Conservation (phyloP, 1,140 invertebrate genomes). For the Drosophila ohnishii region DNA sequence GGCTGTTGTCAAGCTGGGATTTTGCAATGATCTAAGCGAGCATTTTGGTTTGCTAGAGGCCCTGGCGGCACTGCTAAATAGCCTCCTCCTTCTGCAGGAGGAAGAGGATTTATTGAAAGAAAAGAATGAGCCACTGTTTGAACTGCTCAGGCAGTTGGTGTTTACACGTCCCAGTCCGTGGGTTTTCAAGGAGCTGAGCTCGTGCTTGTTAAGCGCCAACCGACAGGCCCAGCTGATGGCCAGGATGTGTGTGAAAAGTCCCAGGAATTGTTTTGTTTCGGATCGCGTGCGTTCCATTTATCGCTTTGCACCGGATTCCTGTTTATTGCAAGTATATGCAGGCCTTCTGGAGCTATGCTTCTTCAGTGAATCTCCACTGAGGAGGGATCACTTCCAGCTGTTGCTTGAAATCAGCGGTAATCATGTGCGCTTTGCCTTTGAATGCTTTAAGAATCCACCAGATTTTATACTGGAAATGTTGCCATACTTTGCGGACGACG, state of each 20-base stretch:
- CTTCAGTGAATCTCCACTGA: slow-evolving; percentile 43
- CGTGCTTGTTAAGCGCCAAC: slow-evolving; percentile 53
- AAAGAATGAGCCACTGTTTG: slow-evolving; percentile 30
- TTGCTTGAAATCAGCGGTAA: slow-evolving; percentile 58
- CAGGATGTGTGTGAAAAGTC: slow-evolving; percentile 61
- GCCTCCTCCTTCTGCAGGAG: slow-evolving; percentile 32
- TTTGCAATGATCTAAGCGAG: slow-evolving; percentile 59
- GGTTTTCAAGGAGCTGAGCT: slow-evolving; percentile 67
- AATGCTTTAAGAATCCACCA: slow-evolving; percentile 67
- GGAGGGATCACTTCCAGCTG: slow-evolving; percentile 54
- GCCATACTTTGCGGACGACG: slow-evolving; percentile 58
- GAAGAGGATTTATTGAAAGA: background rate
- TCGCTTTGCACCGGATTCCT: slow-evolving; percentile 68
- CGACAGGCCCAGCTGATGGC: slow-evolving; percentile 33
- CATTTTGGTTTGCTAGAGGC: slow-evolving; percentile 72
- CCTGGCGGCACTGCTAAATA: slow-evolving; percentile 51
- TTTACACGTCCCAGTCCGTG: slow-evolving; percentile 69
- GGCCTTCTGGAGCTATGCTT: slow-evolving; percentile 70
- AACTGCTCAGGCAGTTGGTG: slow-evolving; percentile 65
- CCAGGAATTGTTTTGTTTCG: slow-evolving; percentile 51
- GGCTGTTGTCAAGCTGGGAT: slow-evolving; percentile 62
- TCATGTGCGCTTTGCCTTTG: slow-evolving; percentile 70
- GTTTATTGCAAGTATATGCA: slow-evolving; percentile 72
- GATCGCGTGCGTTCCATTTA: slow-evolving; percentile 69
- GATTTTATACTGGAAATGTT: slow-evolving; percentile 66